Evolutionary conservation across 2,113 vertebrate genomes (phyloP).

Genomic region (Hirundichthys speculiger): DNA sequence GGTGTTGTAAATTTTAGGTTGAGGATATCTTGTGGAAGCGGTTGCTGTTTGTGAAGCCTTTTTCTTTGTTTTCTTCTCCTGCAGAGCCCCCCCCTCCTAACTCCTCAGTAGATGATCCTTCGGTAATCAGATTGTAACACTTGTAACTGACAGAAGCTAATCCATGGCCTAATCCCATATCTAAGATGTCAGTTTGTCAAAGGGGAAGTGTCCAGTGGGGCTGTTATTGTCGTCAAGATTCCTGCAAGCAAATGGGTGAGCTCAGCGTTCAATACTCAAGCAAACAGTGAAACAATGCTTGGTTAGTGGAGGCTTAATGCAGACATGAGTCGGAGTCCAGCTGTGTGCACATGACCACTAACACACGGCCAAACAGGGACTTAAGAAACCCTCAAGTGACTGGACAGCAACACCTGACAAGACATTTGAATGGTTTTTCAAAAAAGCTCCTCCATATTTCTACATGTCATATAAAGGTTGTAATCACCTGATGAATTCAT

Average conservation of each 20-base stretch:
- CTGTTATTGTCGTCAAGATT: slow-evolving; percentile 58
- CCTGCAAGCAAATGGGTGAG: slow-evolving; percentile 51
- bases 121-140: slow-evolving; percentile 52
- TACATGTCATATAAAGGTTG: neutral
- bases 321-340: slow-evolving; percentile 21
- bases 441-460: neutral
- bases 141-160: slow-evolving; percentile 52
- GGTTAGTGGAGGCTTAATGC: slow-evolving; percentile 57
- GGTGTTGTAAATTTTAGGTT: slow-evolving; percentile 6
- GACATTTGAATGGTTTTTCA: too few species aligned
- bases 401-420: too few species aligned
- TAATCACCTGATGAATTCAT: neutral
- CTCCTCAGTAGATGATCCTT: slow-evolving; percentile 37
- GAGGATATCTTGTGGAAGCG: slow-evolving; percentile 30
- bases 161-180: slow-evolving; percentile 50
- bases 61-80: slow-evolving; percentile 5
- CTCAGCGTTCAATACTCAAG: slow-evolving; percentile 22
- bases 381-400: too few species aligned
- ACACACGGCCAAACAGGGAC: neutral
- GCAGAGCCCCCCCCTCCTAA: slow-evolving; percentile 1
- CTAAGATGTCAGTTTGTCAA: slow-evolving; percentile 72
- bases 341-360: slow-evolving; percentile 14
- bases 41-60: slow-evolving; percentile 21
- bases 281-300: slow-evolving; percentile 75
- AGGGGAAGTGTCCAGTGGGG: slow-evolving; percentile 70